phyloP scores from a whole-genome alignment of 2,797 vertebrate genomes.

The Crypturellus tataupa region DNA sequence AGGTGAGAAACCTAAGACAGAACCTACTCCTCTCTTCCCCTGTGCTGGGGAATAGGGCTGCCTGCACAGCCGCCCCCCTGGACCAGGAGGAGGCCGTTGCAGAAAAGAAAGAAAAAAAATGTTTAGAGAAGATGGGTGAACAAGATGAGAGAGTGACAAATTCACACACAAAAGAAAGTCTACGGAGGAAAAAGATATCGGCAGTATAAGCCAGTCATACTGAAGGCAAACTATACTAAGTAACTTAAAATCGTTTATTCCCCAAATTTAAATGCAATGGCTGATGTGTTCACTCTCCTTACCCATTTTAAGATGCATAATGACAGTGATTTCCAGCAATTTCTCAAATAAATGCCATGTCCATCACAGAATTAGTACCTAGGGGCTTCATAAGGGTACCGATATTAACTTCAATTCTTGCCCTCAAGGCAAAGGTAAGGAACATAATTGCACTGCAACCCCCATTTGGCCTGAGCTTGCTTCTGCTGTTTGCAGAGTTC shows the following conservation, averaged over 20 bases:
- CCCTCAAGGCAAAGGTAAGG: constrained; percentile 35
- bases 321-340: constrained; percentile 14
- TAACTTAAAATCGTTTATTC: not conserved
- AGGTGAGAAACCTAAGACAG: not conserved
- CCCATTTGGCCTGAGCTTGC: not conserved
- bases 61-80: not conserved
- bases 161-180: not conserved
- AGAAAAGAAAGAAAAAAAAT: not conserved
- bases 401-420: constrained; percentile 39
- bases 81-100: not conserved
- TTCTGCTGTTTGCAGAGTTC: constrained; percentile 3
- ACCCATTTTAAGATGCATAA: not conserved
- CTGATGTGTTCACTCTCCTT: not conserved
- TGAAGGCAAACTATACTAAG: not conserved
- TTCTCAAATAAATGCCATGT: constrained; percentile 26
- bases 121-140: not conserved
- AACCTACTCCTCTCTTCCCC: not conserved
- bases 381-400: constrained; percentile 2
- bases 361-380: constrained; percentile 18
- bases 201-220: not conserved
- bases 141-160: not conserved
- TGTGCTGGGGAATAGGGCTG: not conserved
- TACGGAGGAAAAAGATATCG: not conserved
- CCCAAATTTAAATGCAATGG: not conserved
- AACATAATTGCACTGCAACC: not conserved